phyloP scores from a whole-genome alignment of 1,140 invertebrate species.

The Venustaconcha ellipsiformis region DNA sequence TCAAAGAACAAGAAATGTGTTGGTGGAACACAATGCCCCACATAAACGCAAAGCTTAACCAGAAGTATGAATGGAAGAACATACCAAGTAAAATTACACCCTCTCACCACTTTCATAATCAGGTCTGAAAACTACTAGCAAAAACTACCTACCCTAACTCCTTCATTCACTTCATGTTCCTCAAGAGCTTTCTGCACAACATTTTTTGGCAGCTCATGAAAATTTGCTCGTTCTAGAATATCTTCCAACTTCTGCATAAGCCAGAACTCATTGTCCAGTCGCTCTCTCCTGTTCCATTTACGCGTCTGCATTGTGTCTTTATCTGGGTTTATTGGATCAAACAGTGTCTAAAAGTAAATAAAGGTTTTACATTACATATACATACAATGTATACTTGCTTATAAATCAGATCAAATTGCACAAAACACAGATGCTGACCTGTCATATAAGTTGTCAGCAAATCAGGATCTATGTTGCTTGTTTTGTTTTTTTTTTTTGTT shows the following conservation, averaged over 20 bases:
- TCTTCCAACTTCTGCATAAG: conserved; percentile 62
- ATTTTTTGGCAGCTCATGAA: conserved; percentile 57
- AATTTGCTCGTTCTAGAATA: conserved; percentile 65
- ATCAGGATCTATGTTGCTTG: too few relatives aligned
- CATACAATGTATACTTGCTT: not conserved
- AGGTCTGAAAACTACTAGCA: too few relatives aligned
- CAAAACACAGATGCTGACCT: not conserved
- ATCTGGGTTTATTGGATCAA: conserved; percentile 68
- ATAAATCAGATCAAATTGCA: too few relatives aligned
- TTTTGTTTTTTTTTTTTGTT: too few relatives aligned
- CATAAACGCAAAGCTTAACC: too few relatives aligned
- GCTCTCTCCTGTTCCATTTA: conserved; percentile 49
- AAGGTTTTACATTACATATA: not conserved
- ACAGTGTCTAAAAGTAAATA: conserved; percentile 49
- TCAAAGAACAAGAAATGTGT: too few relatives aligned
- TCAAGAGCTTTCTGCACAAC: conserved; percentile 47
- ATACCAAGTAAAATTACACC: too few relatives aligned
- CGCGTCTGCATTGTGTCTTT: conserved; percentile 64
- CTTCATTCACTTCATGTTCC: conserved; percentile 53
- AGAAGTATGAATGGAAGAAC: too few relatives aligned
- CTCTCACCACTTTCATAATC: too few relatives aligned
- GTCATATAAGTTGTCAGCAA: not conserved
- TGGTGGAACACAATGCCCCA: too few relatives aligned
- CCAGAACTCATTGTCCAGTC: conserved; percentile 66
- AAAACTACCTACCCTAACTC: conserved; percentile 57